phyloP scores from a whole-genome alignment of 2,113 vertebrate genomes.

The Orycteropus afer region DNA sequence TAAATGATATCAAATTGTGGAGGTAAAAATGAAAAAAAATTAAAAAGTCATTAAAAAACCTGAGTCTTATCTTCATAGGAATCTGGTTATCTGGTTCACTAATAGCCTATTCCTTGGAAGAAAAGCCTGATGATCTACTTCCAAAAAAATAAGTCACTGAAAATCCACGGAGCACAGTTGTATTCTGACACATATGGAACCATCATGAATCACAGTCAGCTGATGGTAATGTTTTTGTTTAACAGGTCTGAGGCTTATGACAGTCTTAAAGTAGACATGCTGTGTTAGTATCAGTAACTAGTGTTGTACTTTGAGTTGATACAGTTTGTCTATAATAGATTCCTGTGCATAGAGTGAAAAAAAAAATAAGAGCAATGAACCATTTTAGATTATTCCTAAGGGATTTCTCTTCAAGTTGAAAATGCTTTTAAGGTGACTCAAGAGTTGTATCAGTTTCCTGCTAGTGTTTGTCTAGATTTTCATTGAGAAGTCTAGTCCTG shows the following conservation, averaged over 20 bases:
- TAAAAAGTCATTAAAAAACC: not conserved
- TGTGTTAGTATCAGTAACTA: not conserved
- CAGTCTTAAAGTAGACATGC: not conserved
- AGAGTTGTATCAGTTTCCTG: not conserved
- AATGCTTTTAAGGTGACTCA: not conserved
- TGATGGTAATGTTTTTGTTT: not conserved
- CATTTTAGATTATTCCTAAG: not conserved
- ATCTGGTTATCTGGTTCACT: not conserved
- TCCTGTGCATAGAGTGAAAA: not conserved
- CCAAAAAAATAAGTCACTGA: not conserved
- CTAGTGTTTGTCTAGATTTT: not conserved
- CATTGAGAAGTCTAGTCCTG: not conserved
- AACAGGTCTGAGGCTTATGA: not conserved
- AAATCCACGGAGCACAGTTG: not conserved
- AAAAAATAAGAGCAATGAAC: not conserved
- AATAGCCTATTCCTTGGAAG: not conserved
- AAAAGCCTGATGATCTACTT: not conserved
- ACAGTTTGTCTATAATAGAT: not conserved
- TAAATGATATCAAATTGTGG: slow-evolving; percentile 3
- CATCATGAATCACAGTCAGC: not conserved
- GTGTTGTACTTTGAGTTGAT: not conserved
- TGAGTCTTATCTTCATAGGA: not conserved
- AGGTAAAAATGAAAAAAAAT: slow-evolving; percentile 8
- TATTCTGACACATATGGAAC: not conserved
- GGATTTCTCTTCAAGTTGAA: not conserved